Conservation (phyloP, 2,797 vertebrate genomes). For the Sebastes diaconus region DNA sequence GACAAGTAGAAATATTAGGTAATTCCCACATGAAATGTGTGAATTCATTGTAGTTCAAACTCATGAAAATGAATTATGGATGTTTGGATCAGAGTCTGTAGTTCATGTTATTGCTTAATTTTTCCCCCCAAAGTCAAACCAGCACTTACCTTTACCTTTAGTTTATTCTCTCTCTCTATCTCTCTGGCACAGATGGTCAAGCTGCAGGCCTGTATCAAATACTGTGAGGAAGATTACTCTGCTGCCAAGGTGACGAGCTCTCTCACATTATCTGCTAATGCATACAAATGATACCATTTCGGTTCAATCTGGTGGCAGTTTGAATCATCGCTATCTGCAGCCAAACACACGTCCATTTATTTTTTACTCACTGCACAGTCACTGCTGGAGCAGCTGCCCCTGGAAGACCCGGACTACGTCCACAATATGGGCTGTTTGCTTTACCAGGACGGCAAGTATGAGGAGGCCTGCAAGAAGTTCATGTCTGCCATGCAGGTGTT, state of each 20-base stretch:
- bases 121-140: neutral
- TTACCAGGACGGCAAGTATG: slow-evolving; percentile 89
- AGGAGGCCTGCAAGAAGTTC: slow-evolving; percentile 91
- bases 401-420: slow-evolving; percentile 87
- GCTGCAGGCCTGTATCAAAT: slow-evolving; percentile 90
- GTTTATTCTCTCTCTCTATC: slow-evolving; percentile 2
- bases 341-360: neutral
- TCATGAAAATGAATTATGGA: neutral
- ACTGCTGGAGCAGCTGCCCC: slow-evolving; percentile 89
- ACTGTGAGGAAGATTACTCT: slow-evolving; percentile 91
- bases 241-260: slow-evolving; percentile 84
- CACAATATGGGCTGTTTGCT: slow-evolving; percentile 93
- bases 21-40: neutral
- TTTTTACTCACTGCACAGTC: slow-evolving; percentile 71
- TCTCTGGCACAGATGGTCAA: slow-evolving; percentile 82
- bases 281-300: neutral
- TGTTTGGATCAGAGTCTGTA: neutral
- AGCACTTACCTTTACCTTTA: neutral
- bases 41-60: neutral
- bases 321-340: neutral
- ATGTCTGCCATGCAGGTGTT: slow-evolving; percentile 87
- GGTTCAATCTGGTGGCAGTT: neutral
- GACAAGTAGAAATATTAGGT: neutral
- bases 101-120: neutral
- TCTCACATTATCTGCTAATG: neutral